These are phyloP conservation scores for Gasteruption jaculator DNA, from an alignment of 2,888 invertebrate genomes.

Conservation along the genomic window DNA sequence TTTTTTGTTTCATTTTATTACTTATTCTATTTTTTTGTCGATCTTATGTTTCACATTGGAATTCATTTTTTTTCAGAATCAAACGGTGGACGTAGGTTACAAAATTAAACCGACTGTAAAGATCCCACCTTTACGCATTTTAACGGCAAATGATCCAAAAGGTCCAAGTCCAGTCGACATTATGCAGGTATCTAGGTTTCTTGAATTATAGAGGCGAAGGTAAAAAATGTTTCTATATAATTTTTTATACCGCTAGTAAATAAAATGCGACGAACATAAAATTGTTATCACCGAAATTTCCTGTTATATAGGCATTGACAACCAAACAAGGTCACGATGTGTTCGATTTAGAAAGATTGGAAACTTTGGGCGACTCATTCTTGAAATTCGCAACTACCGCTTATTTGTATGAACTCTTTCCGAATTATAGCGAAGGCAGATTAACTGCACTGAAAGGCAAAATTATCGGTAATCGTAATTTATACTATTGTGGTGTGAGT, in stretches of 20 bases:
- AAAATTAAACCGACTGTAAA: constrained; percentile 14
- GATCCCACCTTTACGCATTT: constrained; percentile 27
- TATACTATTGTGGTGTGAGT: constrained; percentile 66
- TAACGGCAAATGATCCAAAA: constrained; percentile 15
- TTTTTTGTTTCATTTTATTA: constrained; percentile 3
- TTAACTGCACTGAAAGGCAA: constrained; percentile 69
- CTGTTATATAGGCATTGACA: constrained; percentile 61
- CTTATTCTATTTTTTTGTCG: too few species aligned
- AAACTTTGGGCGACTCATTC: constrained; percentile 87
- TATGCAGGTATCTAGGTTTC: constrained; percentile 32
- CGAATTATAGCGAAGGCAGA: constrained; percentile 70
- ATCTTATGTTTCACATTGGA: too few species aligned
- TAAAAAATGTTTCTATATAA: too few species aligned
- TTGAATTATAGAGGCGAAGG: constrained; percentile 6
- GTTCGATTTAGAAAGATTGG: constrained; percentile 76
- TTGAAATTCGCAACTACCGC: constrained; percentile 75
- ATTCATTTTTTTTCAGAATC: too few species aligned
- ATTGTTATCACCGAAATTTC: constrained; percentile 24
- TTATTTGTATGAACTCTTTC: constrained; percentile 68
- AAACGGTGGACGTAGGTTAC: too few species aligned
- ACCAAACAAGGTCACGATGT: constrained; percentile 69
- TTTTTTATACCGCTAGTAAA: background rate
- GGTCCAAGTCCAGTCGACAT: constrained; percentile 41
- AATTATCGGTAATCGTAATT: constrained; percentile 79
- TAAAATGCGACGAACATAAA: constrained; percentile 6